These are phyloP conservation scores for Polypedilum pembai DNA, from an alignment of 1,140 invertebrate genomes.

Conservation along the genomic window DNA sequence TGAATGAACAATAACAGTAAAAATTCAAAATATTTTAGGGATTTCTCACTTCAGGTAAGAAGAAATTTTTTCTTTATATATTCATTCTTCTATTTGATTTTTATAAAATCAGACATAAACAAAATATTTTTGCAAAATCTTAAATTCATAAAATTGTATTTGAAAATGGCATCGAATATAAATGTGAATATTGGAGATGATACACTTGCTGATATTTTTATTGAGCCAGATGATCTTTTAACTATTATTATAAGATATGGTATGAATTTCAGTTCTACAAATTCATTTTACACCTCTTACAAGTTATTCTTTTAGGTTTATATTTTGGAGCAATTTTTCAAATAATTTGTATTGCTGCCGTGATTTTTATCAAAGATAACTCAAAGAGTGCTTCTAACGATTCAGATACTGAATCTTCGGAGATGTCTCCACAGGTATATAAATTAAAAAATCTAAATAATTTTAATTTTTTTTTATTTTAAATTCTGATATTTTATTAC, in stretches of 20 bases:
- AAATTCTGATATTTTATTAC: background rate
- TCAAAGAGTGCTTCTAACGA: background rate
- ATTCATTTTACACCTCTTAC: background rate
- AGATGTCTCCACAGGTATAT: background rate
- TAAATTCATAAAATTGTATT: background rate
- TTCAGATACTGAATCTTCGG: slow-evolving; percentile 1
- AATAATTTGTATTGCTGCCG: background rate
- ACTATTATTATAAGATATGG: background rate
- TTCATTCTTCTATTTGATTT: background rate
- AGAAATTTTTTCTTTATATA: background rate
- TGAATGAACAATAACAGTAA: too few species aligned
- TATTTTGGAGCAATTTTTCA: slow-evolving; percentile 17
- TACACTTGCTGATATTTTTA: background rate
- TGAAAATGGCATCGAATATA: background rate
- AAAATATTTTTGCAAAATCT: background rate
- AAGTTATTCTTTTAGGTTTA: background rate
- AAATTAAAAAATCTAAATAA: too few species aligned
- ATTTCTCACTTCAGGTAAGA: background rate
- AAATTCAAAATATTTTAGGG: too few species aligned
- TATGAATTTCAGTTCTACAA: background rate
- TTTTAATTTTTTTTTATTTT: background rate
- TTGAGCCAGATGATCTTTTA: slow-evolving; percentile 2
- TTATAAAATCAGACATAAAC: slow-evolving; percentile 5
- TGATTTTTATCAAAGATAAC: background rate
- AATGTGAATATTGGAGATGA: background rate